Base-by-base conservation (phyloP, 1,140 invertebrate genomes). In the Andricus grossulariae region DNA sequence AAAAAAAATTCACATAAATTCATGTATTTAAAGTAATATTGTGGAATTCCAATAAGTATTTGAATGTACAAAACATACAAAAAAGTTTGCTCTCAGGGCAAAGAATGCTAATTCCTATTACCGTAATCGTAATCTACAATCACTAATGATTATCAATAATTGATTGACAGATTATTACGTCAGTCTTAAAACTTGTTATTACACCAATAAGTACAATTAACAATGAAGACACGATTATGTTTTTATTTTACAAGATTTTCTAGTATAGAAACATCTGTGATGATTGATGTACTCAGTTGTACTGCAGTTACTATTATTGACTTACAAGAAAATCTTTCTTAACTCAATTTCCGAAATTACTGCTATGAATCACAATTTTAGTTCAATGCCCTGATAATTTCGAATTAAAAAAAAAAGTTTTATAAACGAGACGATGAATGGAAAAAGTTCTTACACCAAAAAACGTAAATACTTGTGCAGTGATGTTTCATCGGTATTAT, bases 381-480 rank as follows among this genome's bases (percentile, higher is more conserved):
- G 25, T 66, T 66, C 60, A 66, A 45, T 66, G 16, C 60, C 60
- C 60, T 66, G 60, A 66, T n/a, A 66, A 15, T 66, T 39, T 66
- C 15, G 15, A 32, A 25, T 39, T 39, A 6, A 8, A 66, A 66
- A 66, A 66, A 25, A 32, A 32, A 32, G 60, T 66, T 39, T 25
- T n/a, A 55, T 39, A 66, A 32, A 45, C 39, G 25, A 66, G 60
- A 15, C 25, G 39, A 66, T 66, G 60, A 66, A 66, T 66, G 60
- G 60, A 66, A 66, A 66, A 54, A 18, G 16, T 39, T 66, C 6
- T 66, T 16, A 8, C 1, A 39, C 8, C 11, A 66, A 66, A 66
- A 25, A 39, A 66, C 32, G 12, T 39, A 16, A 66, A 66, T 66
- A 15, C 57, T 15, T 66, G 21, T 15, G 32, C 12, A 60, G 11